Evolutionary conservation across 2,888 invertebrate species (phyloP).

Genomic region (Rhamphomyia laevipes): DNA sequence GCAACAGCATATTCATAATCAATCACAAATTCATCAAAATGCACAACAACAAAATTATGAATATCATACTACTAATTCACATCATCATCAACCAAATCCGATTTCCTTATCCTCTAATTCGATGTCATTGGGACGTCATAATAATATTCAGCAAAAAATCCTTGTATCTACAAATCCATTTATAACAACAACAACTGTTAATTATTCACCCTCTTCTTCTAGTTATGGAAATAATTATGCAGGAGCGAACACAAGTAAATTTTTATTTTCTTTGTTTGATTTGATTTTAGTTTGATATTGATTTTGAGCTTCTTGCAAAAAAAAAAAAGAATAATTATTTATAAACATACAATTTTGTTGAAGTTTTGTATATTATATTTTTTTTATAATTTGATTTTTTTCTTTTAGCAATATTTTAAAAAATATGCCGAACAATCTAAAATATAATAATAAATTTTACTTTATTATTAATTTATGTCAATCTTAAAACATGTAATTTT

Average conservation of each 20-base stretch:
- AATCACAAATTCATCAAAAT: conserved; percentile 19
- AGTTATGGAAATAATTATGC: conserved; percentile 17
- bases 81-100: conserved; percentile 26
- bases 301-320: background rate
- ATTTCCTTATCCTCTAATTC: conserved; percentile 13
- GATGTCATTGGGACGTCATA: conserved; percentile 18
- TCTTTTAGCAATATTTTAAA: no score
- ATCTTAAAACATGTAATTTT: no score
- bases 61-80: conserved; percentile 17
- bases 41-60: conserved; percentile 20
- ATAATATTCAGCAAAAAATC: conserved; percentile 34
- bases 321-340: no score
- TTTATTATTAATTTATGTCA: no score
- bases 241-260: conserved; percentile 20
- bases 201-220: conserved; percentile 28
- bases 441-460: no score
- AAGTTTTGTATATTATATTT: no score
- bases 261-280: conserved; percentile 12
- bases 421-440: no score
- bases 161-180: conserved; percentile 39
- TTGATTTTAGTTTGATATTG: conserved; percentile 4
- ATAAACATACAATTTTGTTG: no score
- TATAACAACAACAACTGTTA: conserved; percentile 34
- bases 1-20: conserved; percentile 26
- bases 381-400: no score